A percentile compares a stretch with the other conserved stretches of the same genome.
Evolutionary conservation across 2,113 vertebrate genomes (phyloP).

Genomic region (Hyaena hyaena): DNA sequence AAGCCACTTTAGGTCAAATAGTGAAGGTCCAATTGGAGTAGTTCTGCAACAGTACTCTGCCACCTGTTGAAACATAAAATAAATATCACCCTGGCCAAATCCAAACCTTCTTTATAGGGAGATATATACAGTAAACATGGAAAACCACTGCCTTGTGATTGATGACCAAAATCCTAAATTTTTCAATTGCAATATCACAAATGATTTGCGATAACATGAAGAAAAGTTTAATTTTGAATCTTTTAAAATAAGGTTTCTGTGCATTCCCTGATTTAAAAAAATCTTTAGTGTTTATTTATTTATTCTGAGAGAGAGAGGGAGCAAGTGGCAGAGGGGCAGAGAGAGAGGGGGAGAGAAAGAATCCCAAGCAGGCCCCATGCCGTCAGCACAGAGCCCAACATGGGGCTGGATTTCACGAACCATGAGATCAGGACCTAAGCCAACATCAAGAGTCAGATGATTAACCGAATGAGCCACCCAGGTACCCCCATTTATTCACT

Average conservation of each 20-base stretch:
- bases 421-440: no score
- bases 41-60: background rate
- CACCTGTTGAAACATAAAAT: background rate
- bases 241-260: background rate
- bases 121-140: background rate
- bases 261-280: background rate
- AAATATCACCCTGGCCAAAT: background rate
- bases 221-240: background rate
- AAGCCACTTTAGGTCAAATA: background rate
- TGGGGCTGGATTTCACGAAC: no score
- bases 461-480: no score
- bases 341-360: no score
- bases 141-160: constrained; percentile 4
- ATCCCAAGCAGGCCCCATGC: no score
- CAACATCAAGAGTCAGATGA: no score
- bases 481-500: background rate
- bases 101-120: background rate
- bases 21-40: background rate
- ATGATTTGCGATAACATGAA: background rate
- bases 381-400: no score
- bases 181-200: background rate
- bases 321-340: no score
- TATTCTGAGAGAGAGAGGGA: no score
- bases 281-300: no score
- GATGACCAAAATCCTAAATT: background rate